These are phyloP conservation scores for Tetramorium parvispinum DNA, from an alignment of 1,140 invertebrate genomes.

Conservation along the genomic window DNA sequence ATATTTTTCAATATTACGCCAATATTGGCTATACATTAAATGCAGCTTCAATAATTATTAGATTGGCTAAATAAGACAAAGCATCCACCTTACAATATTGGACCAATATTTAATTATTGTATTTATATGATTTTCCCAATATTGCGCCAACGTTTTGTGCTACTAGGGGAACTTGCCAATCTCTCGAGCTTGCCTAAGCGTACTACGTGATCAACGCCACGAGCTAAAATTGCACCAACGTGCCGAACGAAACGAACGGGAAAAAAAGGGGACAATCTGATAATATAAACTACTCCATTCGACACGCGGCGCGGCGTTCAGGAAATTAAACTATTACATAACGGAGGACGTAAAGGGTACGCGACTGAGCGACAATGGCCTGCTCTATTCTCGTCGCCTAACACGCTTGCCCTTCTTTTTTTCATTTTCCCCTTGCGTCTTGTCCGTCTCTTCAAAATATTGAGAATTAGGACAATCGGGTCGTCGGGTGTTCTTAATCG, in stretches of 20 bases:
- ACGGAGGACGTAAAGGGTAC: background rate
- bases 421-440: background rate
- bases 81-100: too few relatives aligned
- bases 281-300: background rate
- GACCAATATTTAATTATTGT: too few relatives aligned
- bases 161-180: background rate
- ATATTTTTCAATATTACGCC: too few relatives aligned
- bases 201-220: too few relatives aligned
- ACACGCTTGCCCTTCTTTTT: background rate
- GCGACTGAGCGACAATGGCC: background rate
- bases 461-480: too few relatives aligned
- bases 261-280: background rate
- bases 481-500: background rate
- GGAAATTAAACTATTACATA: slow-evolving; percentile 50
- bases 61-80: too few relatives aligned
- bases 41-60: too few relatives aligned
- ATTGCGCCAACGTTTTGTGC: too few relatives aligned
- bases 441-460: background rate
- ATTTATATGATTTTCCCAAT: too few relatives aligned
- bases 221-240: too few relatives aligned
- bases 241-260: background rate
- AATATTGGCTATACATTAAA: too few relatives aligned
- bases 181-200: background rate
- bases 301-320: background rate
- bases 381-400: background rate